Conservation (phyloP, 2,797 vertebrate genomes). For the Alosa sapidissima region DNA sequence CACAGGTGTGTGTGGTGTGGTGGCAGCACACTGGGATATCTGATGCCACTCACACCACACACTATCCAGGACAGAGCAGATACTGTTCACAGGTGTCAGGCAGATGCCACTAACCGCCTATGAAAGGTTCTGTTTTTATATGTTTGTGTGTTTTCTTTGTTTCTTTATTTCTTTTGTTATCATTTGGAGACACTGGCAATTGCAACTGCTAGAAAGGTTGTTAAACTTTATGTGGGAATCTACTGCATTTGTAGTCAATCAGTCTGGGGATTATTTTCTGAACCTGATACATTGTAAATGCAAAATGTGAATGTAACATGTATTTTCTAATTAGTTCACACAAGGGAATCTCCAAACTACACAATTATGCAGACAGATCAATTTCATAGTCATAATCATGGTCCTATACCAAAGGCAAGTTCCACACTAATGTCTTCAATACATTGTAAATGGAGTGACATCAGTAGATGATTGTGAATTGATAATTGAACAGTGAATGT, state of each 20-base stretch:
- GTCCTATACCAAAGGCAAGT: background rate
- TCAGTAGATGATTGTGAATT: background rate
- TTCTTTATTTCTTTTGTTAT: background rate
- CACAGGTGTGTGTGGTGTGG: conserved; percentile 17
- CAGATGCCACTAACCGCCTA: background rate
- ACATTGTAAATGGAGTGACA: background rate
- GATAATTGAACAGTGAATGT: background rate
- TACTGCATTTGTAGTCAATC: background rate
- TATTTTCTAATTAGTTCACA: background rate
- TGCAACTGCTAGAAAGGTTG: background rate
- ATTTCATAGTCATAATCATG: background rate
- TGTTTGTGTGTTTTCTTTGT: background rate
- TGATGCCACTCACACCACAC: conserved; percentile 67
- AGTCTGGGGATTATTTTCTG: background rate
- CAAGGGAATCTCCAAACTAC: background rate
- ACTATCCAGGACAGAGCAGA: conserved; percentile 47
- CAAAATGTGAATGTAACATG: conserved; percentile 5
- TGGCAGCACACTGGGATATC: conserved; percentile 54
- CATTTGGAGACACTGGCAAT: background rate
- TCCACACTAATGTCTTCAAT: background rate
- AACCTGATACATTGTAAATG: background rate
- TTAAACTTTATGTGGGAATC: background rate
- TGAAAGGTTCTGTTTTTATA: conserved; percentile 47
- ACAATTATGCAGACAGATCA: background rate
- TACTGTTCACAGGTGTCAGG: conserved; percentile 34